Evolutionary conservation across 2,888 invertebrate species (phyloP).

Genomic region (Apotomis capreana): DNA sequence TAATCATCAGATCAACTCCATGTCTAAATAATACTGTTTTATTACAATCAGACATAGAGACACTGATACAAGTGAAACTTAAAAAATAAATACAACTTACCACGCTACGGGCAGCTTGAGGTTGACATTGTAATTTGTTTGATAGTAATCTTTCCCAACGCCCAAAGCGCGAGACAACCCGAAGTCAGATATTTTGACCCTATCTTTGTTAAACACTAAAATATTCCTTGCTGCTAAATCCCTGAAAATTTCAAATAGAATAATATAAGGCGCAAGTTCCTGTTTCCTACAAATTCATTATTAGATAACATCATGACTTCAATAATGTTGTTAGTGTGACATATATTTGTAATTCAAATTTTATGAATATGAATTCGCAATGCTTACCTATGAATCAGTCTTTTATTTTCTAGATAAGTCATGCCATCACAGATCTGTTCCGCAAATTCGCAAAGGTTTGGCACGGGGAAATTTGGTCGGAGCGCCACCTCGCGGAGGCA

Average conservation of each 20-base stretch:
- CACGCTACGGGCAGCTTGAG: conserved; percentile 98
- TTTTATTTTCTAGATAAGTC: conserved; percentile 97
- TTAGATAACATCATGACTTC: too few species aligned
- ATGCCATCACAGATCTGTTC: conserved; percentile 98
- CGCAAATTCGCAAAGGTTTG: conserved; percentile 96
- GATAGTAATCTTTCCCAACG: conserved; percentile 99
- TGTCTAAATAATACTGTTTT: too few species aligned
- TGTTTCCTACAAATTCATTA: too few species aligned
- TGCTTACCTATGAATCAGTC: conserved; percentile 94
- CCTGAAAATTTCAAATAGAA: conserved; percentile 75
- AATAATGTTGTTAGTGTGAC: background rate
- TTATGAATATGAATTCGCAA: background rate
- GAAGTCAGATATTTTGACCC: conserved; percentile 99
- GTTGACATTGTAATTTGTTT: conserved; percentile 98
- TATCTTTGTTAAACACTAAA: conserved; percentile 97
- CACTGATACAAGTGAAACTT: background rate
- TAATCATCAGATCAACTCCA: too few species aligned
- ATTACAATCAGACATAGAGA: too few species aligned
- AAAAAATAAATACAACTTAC: conserved; percentile 76
- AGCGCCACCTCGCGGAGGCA: conserved; percentile 97
- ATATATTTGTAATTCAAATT: background rate
- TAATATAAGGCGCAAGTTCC: background rate
- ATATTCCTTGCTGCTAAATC: conserved; percentile 99
- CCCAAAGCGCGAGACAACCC: conserved; percentile 97
- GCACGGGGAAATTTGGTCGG: conserved; percentile 95